Evolutionary conservation across 2,113 vertebrate genomes (phyloP).

Genomic region (Archocentrus centrarchus): DNA sequence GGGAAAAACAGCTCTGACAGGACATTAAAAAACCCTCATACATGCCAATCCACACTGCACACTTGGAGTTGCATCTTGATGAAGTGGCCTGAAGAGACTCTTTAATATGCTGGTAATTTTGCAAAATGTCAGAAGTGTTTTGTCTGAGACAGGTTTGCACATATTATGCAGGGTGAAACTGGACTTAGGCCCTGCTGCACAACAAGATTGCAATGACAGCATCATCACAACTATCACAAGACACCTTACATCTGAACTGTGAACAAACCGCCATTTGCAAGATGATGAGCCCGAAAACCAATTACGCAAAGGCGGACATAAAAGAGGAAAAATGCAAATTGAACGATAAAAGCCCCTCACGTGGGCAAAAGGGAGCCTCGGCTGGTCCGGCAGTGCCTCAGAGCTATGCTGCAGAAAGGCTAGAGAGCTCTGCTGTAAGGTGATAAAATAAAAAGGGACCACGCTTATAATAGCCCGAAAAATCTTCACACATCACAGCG

Average conservation of each 20-base stretch:
- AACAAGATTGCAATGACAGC: slow-evolving; percentile 58
- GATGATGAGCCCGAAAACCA: slow-evolving; percentile 62
- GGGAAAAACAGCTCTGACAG: slow-evolving; percentile 30
- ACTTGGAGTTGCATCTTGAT: not conserved
- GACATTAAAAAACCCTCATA: slow-evolving; percentile 27
- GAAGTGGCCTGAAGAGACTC: not conserved
- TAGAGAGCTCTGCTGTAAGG: slow-evolving; percentile 64
- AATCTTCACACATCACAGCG: slow-evolving; percentile 77
- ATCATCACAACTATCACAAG: slow-evolving; percentile 49
- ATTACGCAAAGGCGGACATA: slow-evolving; percentile 64
- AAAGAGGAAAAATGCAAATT: slow-evolving; percentile 69
- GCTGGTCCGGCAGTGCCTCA: slow-evolving; percentile 50
- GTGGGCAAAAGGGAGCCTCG: slow-evolving; percentile 47
- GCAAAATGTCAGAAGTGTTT: slow-evolving; percentile 41
- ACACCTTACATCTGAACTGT: slow-evolving; percentile 59
- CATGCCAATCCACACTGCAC: not conserved
- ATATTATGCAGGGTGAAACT: slow-evolving; percentile 35
- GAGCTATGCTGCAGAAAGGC: slow-evolving; percentile 49
- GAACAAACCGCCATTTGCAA: slow-evolving; percentile 48
- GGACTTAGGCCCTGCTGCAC: not conserved
- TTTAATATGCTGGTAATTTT: slow-evolving; percentile 27
- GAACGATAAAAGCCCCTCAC: slow-evolving; percentile 63
- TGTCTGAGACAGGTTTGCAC: slow-evolving; percentile 37
- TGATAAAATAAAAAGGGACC: slow-evolving; percentile 75
- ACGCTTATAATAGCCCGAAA: slow-evolving; percentile 70